Evolutionary conservation across 2,888 invertebrate genomes (phyloP).

Genomic region (Aphodius sticticus): DNA sequence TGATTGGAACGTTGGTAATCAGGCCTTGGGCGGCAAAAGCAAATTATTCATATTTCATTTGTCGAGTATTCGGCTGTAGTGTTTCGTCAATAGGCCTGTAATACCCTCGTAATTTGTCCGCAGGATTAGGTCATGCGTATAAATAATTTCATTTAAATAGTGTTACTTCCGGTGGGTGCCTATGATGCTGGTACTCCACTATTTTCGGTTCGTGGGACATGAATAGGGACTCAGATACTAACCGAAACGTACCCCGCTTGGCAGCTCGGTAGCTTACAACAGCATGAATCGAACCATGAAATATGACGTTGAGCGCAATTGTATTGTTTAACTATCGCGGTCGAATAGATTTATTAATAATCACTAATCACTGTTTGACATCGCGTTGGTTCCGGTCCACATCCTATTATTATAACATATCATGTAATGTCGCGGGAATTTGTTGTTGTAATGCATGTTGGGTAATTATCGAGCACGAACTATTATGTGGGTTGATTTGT

Average conservation of each 20-base stretch:
- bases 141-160: neutral
- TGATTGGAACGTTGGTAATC: too few species aligned
- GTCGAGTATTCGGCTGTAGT: too few species aligned
- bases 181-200: neutral
- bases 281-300: neutral
- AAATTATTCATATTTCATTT: too few species aligned
- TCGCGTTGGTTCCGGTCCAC: neutral
- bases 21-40: too few species aligned
- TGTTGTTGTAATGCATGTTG: neutral
- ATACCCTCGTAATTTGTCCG: neutral
- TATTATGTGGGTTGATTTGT: neutral
- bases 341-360: neutral
- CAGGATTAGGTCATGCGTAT: neutral
- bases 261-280: neutral
- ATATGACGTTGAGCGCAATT: neutral
- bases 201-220: neutral
- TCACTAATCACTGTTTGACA: neutral
- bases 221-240: neutral
- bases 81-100: neutral
- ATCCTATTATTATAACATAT: neutral
- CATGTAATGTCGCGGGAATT: neutral
- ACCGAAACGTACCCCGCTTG: neutral
- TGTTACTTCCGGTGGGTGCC: neutral
- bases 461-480: neutral
- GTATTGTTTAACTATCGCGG: neutral